Percentiles rank a stretch among this genome's conserved stretches.
Conservation (phyloP, 2,888 invertebrate genomes). For the Aproaerema taeniolella region DNA sequence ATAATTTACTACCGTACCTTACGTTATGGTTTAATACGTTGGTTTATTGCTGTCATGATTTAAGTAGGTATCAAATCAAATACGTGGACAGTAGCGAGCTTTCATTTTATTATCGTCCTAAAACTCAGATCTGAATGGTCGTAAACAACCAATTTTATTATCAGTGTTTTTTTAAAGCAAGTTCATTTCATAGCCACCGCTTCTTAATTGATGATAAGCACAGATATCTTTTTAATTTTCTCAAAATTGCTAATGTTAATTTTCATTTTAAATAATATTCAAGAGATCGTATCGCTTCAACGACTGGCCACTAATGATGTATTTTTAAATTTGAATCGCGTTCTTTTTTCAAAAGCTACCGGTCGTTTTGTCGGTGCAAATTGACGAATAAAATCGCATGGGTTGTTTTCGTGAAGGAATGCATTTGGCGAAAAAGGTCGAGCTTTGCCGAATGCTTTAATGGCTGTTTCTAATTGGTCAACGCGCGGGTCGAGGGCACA, state of each 20-base stretch:
- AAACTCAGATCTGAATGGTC: conserved; percentile 26
- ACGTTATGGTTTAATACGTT: conserved; percentile 2
- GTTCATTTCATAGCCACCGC: conserved; percentile 15
- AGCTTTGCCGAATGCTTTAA: conserved; percentile 53
- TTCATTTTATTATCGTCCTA: conserved; percentile 30
- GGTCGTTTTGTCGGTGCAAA: conserved; percentile 52
- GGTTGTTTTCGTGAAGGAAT: conserved; percentile 66
- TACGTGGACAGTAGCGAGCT: conserved; percentile 36
- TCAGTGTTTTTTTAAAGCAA: conserved; percentile 23
- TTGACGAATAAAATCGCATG: conserved; percentile 59
- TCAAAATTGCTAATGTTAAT: conserved; percentile 16
- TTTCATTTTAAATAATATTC: conserved; percentile 15
- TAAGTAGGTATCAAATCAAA: conserved; percentile 18
- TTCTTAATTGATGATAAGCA: conserved; percentile 17
- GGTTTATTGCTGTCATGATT: conserved; percentile 12
- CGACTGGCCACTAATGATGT: conserved; percentile 28
- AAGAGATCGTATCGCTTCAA: conserved; percentile 14
- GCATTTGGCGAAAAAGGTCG: conserved; percentile 51
- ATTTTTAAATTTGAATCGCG: conserved; percentile 34
- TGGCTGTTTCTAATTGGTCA: conserved; percentile 70
- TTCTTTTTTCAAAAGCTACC: conserved; percentile 56
- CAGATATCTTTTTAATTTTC: conserved; percentile 19
- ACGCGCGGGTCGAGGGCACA: conserved; percentile 45
- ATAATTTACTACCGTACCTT: conserved; percentile 9
- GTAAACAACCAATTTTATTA: conserved; percentile 31